These are phyloP conservation scores for Drosophila niveifrons DNA, from an alignment of 2,888 invertebrate genomes.

Conservation along the genomic window DNA sequence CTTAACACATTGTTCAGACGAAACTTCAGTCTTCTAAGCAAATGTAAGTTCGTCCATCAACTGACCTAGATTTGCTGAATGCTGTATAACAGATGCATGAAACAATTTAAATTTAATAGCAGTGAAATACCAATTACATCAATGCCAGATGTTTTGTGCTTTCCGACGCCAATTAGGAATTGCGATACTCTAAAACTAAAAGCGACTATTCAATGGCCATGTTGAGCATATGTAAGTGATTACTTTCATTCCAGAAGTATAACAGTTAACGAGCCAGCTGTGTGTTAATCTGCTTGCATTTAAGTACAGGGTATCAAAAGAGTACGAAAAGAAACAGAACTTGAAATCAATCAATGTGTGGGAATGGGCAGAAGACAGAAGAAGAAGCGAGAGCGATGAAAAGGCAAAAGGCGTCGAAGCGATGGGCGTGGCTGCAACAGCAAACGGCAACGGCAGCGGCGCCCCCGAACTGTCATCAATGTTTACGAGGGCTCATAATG, in stretches of 20 bases:
- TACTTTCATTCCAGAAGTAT: not conserved
- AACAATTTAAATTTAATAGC: too few relatives aligned
- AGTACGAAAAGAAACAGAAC: constrained; percentile 7
- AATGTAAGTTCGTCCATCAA: too few relatives aligned
- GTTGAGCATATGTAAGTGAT: not conserved
- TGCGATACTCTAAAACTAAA: too few relatives aligned
- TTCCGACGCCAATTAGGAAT: not conserved
- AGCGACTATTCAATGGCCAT: not conserved
- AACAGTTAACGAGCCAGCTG: constrained; percentile 10
- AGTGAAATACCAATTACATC: too few relatives aligned
- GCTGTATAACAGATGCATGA: not conserved
- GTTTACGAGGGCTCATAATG: constrained; percentile 73
- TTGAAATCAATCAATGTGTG: constrained; percentile 50
- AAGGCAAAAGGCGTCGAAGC: constrained; percentile 1
- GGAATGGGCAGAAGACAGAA: constrained; percentile 3
- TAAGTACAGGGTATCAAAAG: constrained; percentile 23
- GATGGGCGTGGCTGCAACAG: constrained; percentile 23
- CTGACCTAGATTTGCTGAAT: not conserved
- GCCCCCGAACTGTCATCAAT: constrained; percentile 68
- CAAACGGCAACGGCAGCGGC: not conserved
- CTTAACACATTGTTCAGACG: not conserved
- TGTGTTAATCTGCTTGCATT: not conserved
- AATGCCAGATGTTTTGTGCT: too few relatives aligned
- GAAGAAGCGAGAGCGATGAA: not conserved
- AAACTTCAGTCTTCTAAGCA: not conserved